Percentiles rank a stretch among this genome's conserved stretches.
phyloP scores from a whole-genome alignment of 1,140 invertebrate species.

The Bombus pyrosoma region DNA sequence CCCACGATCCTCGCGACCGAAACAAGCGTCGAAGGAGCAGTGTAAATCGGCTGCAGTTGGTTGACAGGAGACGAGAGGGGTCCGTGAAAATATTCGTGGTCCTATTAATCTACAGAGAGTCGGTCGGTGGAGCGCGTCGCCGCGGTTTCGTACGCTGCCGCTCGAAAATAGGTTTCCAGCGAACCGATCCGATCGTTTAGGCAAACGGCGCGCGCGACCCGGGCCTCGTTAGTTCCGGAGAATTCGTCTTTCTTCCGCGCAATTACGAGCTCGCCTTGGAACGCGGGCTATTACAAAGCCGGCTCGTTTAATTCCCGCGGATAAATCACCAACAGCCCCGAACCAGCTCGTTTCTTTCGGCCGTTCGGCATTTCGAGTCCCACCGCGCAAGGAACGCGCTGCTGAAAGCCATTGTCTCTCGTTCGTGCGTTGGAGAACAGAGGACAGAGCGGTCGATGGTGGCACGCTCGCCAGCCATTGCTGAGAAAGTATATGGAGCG shows the following conservation, averaged over 20 bases:
- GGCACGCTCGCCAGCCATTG: neutral
- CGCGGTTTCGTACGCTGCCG: neutral
- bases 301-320: constrained; percentile 46
- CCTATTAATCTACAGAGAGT: constrained; percentile 20
- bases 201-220: constrained; percentile 22
- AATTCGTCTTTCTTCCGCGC: constrained; percentile 66
- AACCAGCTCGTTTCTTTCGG: neutral
- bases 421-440: too few species aligned
- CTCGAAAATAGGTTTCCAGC: constrained; percentile 43
- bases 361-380: neutral
- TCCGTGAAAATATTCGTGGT: constrained; percentile 30
- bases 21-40: neutral
- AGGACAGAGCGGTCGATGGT: too few species aligned
- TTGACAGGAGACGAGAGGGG: neutral
- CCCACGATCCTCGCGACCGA: neutral
- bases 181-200: constrained; percentile 43
- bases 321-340: constrained; percentile 50
- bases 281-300: constrained; percentile 57
- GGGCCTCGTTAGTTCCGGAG: constrained; percentile 71
- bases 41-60: constrained; percentile 32
- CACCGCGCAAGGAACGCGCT: neutral
- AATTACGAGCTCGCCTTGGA: constrained; percentile 53
- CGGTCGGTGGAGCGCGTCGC: neutral
- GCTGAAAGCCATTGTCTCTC: neutral
- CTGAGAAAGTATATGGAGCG: neutral